phyloP scores from a whole-genome alignment of 2,113 vertebrate species.

The Petroica traversi region DNA sequence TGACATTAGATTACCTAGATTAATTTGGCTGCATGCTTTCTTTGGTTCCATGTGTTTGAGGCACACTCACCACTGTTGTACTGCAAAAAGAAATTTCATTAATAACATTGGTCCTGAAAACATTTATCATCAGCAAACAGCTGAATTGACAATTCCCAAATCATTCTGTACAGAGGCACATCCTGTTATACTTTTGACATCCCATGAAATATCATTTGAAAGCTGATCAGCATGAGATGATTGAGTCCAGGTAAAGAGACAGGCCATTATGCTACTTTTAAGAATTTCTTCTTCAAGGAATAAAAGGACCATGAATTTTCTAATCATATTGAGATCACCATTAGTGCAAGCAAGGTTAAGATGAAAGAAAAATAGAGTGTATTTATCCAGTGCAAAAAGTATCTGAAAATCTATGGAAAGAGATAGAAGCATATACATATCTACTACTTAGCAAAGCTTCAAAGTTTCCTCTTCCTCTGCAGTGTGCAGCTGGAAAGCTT shows the following conservation, averaged over 20 bases:
- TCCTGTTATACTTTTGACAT: not conserved
- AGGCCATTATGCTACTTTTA: not conserved
- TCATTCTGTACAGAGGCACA: not conserved
- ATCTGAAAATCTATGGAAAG: not conserved
- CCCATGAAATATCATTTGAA: not conserved
- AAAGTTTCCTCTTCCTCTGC: not conserved
- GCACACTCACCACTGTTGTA: not conserved
- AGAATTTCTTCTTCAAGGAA: not conserved
- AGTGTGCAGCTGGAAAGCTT: not conserved
- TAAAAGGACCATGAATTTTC: not conserved
- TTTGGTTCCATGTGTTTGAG: not conserved
- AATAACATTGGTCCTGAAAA: not conserved
- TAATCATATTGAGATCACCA: not conserved
- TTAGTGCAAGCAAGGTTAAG: not conserved
- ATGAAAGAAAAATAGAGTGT: not conserved
- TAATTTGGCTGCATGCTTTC: not conserved
- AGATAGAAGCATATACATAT: not conserved
- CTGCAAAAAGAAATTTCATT: not conserved
- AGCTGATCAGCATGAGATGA: not conserved
- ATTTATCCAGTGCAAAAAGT: not conserved
- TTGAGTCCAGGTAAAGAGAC: not conserved
- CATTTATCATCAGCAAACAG: not conserved
- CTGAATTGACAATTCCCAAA: not conserved
- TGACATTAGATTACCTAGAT: not conserved
- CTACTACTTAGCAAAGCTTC: not conserved